phyloP scores from a whole-genome alignment of 2,888 invertebrate species.

The Phaonia tiefii region DNA sequence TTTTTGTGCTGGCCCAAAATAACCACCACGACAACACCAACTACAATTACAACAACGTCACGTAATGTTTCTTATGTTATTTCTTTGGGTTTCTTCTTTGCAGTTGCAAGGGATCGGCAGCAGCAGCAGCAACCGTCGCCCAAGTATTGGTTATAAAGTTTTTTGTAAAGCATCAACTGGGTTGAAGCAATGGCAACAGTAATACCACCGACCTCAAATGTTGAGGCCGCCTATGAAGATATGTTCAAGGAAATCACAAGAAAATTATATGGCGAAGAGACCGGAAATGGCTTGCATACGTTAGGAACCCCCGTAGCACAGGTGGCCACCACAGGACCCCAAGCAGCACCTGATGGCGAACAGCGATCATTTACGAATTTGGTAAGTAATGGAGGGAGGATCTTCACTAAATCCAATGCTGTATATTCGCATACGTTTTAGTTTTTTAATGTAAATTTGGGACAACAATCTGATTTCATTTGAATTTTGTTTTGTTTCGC shows the following conservation, averaged over 20 bases:
- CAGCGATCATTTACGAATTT: conserved; percentile 80
- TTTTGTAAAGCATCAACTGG: conserved; percentile 61
- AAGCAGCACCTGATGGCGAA: conserved; percentile 81
- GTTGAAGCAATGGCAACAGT: conserved; percentile 79
- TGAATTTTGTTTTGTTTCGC: conserved; percentile 35
- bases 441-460: too few relatives aligned
- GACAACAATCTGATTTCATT: too few relatives aligned
- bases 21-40: conserved; percentile 5
- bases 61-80: conserved; percentile 16
- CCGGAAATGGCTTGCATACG: conserved; percentile 81
- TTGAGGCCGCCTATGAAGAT: conserved; percentile 82
- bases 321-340: conserved; percentile 80
- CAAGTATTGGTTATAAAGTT: conserved; percentile 54
- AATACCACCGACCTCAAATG: conserved; percentile 80
- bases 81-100: conserved; percentile 45
- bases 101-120: conserved; percentile 60
- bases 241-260: conserved; percentile 92
- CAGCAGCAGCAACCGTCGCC: conserved; percentile 48
- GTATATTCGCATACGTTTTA: too few relatives aligned
- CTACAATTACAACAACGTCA: too few relatives aligned
- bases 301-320: conserved; percentile 81
- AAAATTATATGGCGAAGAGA: conserved; percentile 93
- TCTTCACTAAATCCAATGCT: too few relatives aligned
- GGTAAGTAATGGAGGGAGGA: conserved; percentile 74
- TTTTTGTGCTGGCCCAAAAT: conserved; percentile 16